Percentiles rank a stretch among this genome's conserved stretches.
Evolutionary conservation across 2,888 invertebrate species (phyloP).

Genomic region (Leptinotarsa tumamoca): DNA sequence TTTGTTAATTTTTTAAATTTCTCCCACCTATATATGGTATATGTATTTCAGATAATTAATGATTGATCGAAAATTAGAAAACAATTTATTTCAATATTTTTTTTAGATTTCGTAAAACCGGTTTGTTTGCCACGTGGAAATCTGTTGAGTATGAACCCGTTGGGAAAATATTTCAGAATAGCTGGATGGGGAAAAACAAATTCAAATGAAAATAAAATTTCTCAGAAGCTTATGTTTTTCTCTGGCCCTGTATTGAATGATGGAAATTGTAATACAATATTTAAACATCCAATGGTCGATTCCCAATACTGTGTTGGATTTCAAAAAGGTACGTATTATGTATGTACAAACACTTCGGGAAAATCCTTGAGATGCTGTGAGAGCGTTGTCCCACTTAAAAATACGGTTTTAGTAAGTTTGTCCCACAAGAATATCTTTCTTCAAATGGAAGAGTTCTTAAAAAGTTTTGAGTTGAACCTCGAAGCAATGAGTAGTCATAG

Average conservation of each 20-base stretch:
- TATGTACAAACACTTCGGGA: too few species aligned
- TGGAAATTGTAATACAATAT: constrained; percentile 32
- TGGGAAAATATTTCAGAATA: constrained; percentile 68
- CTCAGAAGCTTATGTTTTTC: constrained; percentile 39
- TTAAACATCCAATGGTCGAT: constrained; percentile 26
- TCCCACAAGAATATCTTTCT: too few species aligned
- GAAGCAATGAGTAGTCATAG: too few species aligned
- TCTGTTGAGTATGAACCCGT: constrained; percentile 59
- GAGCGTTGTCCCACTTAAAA: too few species aligned
- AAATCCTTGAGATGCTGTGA: too few species aligned
- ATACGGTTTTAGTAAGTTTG: too few species aligned
- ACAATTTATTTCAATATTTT: not conserved
- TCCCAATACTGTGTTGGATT: constrained; percentile 40
- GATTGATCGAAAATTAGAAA: too few species aligned
- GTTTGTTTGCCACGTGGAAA: constrained; percentile 70
- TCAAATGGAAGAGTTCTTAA: too few species aligned
- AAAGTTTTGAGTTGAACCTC: too few species aligned
- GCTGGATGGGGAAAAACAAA: constrained; percentile 68
- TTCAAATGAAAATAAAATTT: not conserved
- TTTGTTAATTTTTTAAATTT: too few species aligned
- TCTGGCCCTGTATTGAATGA: constrained; percentile 32
- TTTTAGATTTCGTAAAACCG: constrained; percentile 70
- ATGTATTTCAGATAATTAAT: too few species aligned
- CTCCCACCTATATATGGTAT: too few species aligned
- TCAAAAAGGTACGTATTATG: constrained; percentile 29